phyloP scores from a whole-genome alignment of 1,140 invertebrate species.

The Cotesia glomerata region DNA sequence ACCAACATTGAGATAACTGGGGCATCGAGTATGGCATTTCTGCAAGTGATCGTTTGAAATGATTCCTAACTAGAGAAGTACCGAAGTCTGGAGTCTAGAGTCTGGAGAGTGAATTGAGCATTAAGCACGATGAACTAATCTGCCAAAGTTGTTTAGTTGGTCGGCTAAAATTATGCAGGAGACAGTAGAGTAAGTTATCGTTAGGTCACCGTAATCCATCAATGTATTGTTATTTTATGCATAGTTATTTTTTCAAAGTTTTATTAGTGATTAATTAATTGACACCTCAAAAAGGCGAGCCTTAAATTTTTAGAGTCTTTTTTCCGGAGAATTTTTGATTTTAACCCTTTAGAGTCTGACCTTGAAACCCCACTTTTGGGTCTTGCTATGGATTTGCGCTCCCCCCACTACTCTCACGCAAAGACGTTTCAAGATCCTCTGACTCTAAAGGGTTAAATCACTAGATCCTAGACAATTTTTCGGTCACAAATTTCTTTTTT shows the following conservation, averaged over 20 bases:
- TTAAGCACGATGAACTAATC: background rate
- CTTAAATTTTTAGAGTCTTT: too few relatives aligned
- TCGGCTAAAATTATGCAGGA: background rate
- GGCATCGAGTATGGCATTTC: background rate
- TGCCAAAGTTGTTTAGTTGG: background rate
- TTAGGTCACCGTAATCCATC: background rate
- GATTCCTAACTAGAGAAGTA: background rate
- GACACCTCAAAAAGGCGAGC: too few relatives aligned
- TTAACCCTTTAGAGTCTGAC: too few relatives aligned
- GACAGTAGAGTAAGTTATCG: background rate
- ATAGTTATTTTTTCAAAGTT: background rate
- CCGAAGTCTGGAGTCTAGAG: background rate
- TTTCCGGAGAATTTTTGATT: too few relatives aligned
- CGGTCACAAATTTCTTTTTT: too few relatives aligned
- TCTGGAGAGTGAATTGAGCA: background rate
- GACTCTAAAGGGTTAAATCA: too few relatives aligned
- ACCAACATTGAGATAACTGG: background rate
- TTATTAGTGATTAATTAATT: too few relatives aligned
- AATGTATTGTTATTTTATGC: background rate
- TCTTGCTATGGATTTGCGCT: too few relatives aligned
- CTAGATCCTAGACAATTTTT: too few relatives aligned
- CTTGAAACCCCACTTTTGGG: too few relatives aligned
- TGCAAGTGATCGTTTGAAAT: constrained; percentile 3
- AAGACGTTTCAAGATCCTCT: too few relatives aligned
- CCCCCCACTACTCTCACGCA: too few relatives aligned